Conservation (phyloP, 2,113 vertebrate genomes). For the Oryzias woworae region DNA sequence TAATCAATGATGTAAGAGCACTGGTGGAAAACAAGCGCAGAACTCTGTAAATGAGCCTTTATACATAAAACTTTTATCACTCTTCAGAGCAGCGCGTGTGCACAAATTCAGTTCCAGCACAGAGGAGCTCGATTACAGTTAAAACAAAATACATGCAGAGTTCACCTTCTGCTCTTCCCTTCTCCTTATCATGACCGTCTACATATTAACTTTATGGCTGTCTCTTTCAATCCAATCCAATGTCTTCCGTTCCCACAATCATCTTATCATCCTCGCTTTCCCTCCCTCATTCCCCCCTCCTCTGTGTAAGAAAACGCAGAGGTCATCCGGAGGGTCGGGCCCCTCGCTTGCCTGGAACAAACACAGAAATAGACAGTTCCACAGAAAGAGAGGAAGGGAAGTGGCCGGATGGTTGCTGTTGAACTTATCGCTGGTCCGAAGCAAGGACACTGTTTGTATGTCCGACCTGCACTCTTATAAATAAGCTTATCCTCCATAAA, state of each 20-base stretch:
- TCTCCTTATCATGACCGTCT: slow-evolving; percentile 8
- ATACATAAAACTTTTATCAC: slow-evolving; percentile 20
- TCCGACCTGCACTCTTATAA: neutral
- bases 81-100: neutral
- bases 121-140: neutral
- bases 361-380: slow-evolving; percentile 64
- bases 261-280: neutral
- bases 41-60: slow-evolving; percentile 39
- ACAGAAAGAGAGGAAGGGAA: slow-evolving; percentile 61
- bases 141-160: neutral
- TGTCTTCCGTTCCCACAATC: slow-evolving; percentile 23
- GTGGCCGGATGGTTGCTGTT: slow-evolving; percentile 37
- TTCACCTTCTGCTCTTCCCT: neutral
- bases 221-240: neutral
- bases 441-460: neutral
- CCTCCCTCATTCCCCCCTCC: neutral
- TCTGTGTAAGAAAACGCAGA: slow-evolving; percentile 22
- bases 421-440: slow-evolving; percentile 15
- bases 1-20: slow-evolving; percentile 61
- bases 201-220: slow-evolving; percentile 5
- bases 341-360: slow-evolving; percentile 51
- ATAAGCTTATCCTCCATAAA: neutral
- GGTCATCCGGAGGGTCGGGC: slow-evolving; percentile 36
- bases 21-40: slow-evolving; percentile 32
- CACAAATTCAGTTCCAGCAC: neutral